Evolutionary conservation across 2,113 vertebrate species (phyloP).

Genomic region (Capreolus pygargus): DNA sequence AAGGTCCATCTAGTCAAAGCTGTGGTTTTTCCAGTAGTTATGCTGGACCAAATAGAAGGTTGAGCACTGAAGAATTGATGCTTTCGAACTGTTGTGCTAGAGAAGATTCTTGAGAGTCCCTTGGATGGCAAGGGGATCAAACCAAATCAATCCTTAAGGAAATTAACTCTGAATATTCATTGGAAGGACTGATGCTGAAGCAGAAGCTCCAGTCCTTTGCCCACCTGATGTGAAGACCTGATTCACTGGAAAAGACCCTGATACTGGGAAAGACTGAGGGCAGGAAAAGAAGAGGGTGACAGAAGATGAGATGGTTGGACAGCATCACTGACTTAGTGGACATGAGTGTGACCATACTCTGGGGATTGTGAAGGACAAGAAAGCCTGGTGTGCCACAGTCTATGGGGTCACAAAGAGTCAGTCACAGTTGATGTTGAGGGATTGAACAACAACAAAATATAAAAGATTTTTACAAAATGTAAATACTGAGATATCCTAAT

Average conservation of each 20-base stretch:
- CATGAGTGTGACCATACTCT: neutral
- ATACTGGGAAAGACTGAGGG: neutral
- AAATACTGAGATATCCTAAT: neutral
- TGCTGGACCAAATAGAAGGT: neutral
- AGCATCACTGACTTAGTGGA: neutral
- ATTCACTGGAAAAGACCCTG: neutral
- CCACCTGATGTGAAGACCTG: neutral
- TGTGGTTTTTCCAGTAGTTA: neutral
- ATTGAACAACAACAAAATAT: neutral
- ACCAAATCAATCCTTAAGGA: neutral
- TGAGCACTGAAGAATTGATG: neutral
- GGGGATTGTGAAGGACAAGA: neutral
- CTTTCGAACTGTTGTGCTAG: neutral
- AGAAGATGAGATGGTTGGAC: neutral
- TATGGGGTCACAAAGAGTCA: neutral
- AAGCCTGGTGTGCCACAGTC: neutral
- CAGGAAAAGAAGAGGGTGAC: neutral
- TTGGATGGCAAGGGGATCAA: neutral
- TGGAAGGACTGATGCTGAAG: neutral
- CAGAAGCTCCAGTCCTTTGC: neutral
- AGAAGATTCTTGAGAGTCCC: neutral
- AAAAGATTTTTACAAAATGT: neutral
- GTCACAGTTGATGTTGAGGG: neutral
- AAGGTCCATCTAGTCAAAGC: neutral
- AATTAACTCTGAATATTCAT: neutral